Base-by-base conservation (phyloP, 2,797 vertebrate species). In the Pipistrellus pygmaeus region DNA sequence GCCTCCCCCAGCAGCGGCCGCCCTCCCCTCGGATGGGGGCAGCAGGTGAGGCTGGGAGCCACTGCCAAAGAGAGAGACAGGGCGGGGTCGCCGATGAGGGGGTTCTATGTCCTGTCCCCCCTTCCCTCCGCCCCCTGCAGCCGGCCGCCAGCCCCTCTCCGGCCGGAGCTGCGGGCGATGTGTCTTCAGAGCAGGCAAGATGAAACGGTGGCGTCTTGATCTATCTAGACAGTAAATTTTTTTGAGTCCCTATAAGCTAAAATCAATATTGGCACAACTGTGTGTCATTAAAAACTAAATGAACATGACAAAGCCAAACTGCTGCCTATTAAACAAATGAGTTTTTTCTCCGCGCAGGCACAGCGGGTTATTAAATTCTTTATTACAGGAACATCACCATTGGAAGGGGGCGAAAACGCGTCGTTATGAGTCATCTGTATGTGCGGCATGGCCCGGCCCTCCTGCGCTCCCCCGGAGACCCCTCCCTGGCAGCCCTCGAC, bases 261-360 rank as follows among this genome's bases (percentile, higher is more conserved):
- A 98, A 98, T 98, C 98, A 98, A 98, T 98, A 98, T 98, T 98
- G 98, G 98, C 98, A 98, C 98, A 98, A 98, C 98, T 97, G 98
- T 98, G 98, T 98, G 95, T 98, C 98, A 98, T 98, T 98, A 98
- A 98, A 98, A 98, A 97, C 98, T 98, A 98, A 98, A 98, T 98
- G 98, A 98, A 98, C 98, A 98, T 96, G 98, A 98, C 98, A 98
- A 98, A 98, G 97, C 98, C 97, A 96, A 98, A 98, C 97, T 95
- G 97, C 97, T 95, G 97, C 97, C 98, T 98, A 98, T 98, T 98
- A 98, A 98, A 98, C 98, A 98, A 98, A 98, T 98, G 98, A 98
- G 98, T 97, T 98, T 97, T 97, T 98, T 97, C 96, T 96, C 91
- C 81, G 82, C 97, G 81, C 97, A 93, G 98, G 98, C 98, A 98